phyloP scores from a whole-genome alignment of 2,113 vertebrate species.

The Hymenochirus boettgeri region DNA sequence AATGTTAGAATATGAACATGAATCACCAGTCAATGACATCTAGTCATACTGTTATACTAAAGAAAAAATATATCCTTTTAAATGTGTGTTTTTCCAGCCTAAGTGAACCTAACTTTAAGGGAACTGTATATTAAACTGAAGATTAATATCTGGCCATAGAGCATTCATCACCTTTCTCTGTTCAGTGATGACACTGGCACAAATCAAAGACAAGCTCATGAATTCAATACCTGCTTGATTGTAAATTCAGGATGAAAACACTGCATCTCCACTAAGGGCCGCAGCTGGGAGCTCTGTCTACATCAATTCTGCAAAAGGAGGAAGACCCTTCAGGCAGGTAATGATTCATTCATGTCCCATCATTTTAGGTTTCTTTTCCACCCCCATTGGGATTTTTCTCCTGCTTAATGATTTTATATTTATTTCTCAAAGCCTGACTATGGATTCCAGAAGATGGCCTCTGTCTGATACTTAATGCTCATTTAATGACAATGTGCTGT shows the following conservation, averaged over 20 bases:
- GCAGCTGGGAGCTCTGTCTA: conserved; percentile 34
- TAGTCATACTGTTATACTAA: conserved; percentile 28
- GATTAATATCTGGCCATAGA: conserved; percentile 33
- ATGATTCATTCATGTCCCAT: conserved; percentile 25
- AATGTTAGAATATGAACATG: neutral
- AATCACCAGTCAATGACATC: conserved; percentile 8
- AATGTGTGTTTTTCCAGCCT: conserved; percentile 39
- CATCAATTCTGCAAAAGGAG: conserved; percentile 29
- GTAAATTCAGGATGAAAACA: conserved; percentile 37
- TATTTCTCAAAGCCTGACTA: conserved; percentile 46
- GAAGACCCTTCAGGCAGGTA: conserved; percentile 27
- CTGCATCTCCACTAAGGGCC: conserved; percentile 27
- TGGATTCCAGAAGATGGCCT: conserved; percentile 50
- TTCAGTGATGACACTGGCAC: conserved; percentile 39
- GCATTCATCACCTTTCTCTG: conserved; percentile 39
- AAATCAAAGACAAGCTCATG: conserved; percentile 40
- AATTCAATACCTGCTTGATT: conserved; percentile 34
- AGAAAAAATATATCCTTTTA: conserved; percentile 35
- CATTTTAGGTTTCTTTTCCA: neutral
- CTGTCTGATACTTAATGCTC: conserved; percentile 62
- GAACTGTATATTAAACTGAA: conserved; percentile 37
- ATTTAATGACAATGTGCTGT: conserved; percentile 24
- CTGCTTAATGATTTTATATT: conserved; percentile 19
- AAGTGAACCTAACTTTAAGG: conserved; percentile 30
- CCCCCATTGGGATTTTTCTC: conserved; percentile 10